Conservation (phyloP, 2,888 invertebrate genomes). For the Microctonus hyperodae region DNA sequence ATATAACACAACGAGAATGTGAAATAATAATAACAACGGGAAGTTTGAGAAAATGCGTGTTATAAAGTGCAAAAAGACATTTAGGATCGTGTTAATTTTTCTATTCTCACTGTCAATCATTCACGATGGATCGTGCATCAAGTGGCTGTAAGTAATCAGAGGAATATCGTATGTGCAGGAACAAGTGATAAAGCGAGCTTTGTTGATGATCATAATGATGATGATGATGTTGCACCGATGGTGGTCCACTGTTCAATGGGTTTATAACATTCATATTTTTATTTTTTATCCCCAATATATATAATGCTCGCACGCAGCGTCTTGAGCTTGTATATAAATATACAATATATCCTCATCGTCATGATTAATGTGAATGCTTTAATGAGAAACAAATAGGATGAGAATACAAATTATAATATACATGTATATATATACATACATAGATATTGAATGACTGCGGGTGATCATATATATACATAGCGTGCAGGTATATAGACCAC, state of each 20-base stretch:
- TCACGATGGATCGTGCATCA: constrained; percentile 57
- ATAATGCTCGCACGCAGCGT: constrained; percentile 23
- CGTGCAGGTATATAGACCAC: constrained; percentile 10
- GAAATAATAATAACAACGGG: constrained; percentile 43
- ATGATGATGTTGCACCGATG: constrained; percentile 3
- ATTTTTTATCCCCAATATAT: constrained; percentile 12
- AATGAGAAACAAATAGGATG: constrained; percentile 59
- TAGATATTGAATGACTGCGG: constrained; percentile 26
- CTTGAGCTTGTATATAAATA: constrained; percentile 4
- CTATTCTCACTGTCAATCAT: constrained; percentile 48
- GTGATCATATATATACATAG: constrained; percentile 22
- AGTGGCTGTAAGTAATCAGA: constrained; percentile 60
- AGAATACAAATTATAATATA: not conserved
- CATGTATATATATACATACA: not conserved
- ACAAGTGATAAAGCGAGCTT: not conserved
- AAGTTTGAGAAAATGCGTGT: constrained; percentile 47
- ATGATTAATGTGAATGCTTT: constrained; percentile 59
- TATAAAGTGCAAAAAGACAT: constrained; percentile 37
- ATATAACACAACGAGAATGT: constrained; percentile 41
- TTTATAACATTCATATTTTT: constrained; percentile 11
- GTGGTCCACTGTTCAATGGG: not conserved
- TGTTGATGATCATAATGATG: constrained; percentile 9
- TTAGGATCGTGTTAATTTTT: constrained; percentile 40
- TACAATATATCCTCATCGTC: constrained; percentile 31
- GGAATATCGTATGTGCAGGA: not conserved